Percentiles rank a stretch among this genome's conserved stretches.
Evolutionary conservation across 2,797 vertebrate species (phyloP).

Genomic region (Hyperoplus immaculatus): DNA sequence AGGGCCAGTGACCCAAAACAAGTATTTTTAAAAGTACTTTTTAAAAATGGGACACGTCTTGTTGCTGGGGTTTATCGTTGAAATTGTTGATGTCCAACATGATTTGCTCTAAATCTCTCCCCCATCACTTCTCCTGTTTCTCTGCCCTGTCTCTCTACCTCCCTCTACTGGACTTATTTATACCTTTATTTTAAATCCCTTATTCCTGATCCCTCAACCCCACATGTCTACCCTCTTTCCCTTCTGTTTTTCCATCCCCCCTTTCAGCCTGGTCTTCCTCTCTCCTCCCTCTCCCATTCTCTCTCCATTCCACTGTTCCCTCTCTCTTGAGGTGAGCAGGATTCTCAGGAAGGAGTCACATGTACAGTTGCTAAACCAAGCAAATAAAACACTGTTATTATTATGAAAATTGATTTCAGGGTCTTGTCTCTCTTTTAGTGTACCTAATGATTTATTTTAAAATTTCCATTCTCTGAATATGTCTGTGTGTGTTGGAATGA

Average conservation of each 20-base stretch:
- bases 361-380: slow-evolving; percentile 80
- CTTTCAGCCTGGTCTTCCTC: slow-evolving; percentile 14
- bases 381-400: slow-evolving; percentile 81
- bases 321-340: slow-evolving; percentile 60
- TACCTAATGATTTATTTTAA: not conserved
- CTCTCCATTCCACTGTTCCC: slow-evolving; percentile 59
- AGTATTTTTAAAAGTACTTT: not conserved
- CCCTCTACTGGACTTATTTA: slow-evolving; percentile 59
- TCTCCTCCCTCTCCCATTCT: slow-evolving; percentile 48
- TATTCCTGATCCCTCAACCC: slow-evolving; percentile 6
- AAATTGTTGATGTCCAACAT: slow-evolving; percentile 1
- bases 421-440: not conserved
- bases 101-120: not conserved
- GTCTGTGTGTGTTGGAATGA: too few relatives aligned
- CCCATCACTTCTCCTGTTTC: slow-evolving; percentile 6
- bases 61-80: not conserved
- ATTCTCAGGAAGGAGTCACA: slow-evolving; percentile 79
- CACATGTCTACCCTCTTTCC: not conserved
- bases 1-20: not conserved
- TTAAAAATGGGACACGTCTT: not conserved
- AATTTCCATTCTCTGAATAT: too few relatives aligned
- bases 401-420: slow-evolving; percentile 20
- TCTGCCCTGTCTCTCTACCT: slow-evolving; percentile 33
- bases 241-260: not conserved
- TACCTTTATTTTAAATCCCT: slow-evolving; percentile 24